Base-by-base conservation (phyloP, 2,797 vertebrate genomes). In the Anabacerthia variegaticeps region DNA sequence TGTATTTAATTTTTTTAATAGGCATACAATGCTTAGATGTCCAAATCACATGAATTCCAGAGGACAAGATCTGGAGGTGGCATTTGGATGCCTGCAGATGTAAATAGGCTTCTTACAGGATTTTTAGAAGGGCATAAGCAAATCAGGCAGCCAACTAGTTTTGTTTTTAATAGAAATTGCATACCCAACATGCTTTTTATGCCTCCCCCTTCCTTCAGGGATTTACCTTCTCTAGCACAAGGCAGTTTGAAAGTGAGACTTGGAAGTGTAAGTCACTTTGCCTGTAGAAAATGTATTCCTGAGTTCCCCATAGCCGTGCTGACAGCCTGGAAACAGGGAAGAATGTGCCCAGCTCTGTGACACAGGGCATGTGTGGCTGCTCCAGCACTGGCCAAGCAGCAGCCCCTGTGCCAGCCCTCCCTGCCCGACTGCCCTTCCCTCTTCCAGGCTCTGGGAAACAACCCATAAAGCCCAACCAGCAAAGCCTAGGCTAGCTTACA, bases 1-100 rank as follows among this genome's bases (percentile, higher is more conserved):
- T 44, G 9, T 46, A 51, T 62, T 82, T 88, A 49, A 55, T 93
- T 92, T 96, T 86, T 56, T 62, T 81, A 86, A 86, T 55, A 86
- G 71, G 49, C 30, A 8, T 13, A 49, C 37, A 27, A 54, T 36
- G 11, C 36, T 37, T 74, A 56, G 51, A 44, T 81, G 88, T 72
- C 88, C 74, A 76, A 69, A 83, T 73, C 58, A 66, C 9, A 0
- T 34, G 28, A 59, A 58, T 74, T 67, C 59, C n/a, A 14, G 84
- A 90, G 79, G 85, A 69, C 48, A 54, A 49, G 46, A 39, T 62
- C 65, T 82, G 32, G 41, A 58, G 59, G 71, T 90, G n/a, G 48
- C 56, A 71, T 71, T 93, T 67, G 71, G 27, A 56, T 86, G 44
- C 62, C 67, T 82, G 39, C 22, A 69, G 63, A 73, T 85, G 78